Evolutionary conservation across 2,888 invertebrate species (phyloP), one percentile per base, ranked within the genome.

Genomic region (Biston stratarius): DNA sequence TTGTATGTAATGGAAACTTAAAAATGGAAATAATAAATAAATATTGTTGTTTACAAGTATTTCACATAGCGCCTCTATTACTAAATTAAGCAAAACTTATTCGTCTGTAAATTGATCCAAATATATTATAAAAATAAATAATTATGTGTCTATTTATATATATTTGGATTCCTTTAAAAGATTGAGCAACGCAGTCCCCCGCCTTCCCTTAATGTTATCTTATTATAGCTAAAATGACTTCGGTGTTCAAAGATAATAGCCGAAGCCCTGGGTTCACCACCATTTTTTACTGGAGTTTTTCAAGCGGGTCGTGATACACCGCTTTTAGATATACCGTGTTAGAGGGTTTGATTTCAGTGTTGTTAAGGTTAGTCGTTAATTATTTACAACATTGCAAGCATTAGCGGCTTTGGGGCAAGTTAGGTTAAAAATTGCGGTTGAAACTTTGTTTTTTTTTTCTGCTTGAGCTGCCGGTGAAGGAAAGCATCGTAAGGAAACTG

Each of bases 161-260:
- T 24, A 2, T 24, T 24, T 24, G 24, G 24, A 3, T 2, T 24
- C 24, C 24, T 24, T 24, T 3, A 24, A 24, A 24, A 24, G 72
- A 84, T 93, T 91, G 88, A 84, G 84, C 48, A 69, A 53, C 86
- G 6, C 72, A 81, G 84, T 7, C 38, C 70, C 45, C 48, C 76
- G 77, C 81, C 87, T 86, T 88, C 86, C 88, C 88, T 90, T 93
- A 94, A 93, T 92, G 91, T 94, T 93, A 94, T 94, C 94, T 94
- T 94, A 94, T 94, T 94, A 94, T 89, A 89, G 91, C 91, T 94
- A 94, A 94, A 94, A 94, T 94, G 93, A 94, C 91, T 94, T 93
- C 84, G 93, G 92, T 94, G 94, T 93, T 92, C 89, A 83, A 81
- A 94, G 92, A 94, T 94, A 94, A 93, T 92, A 90, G 90, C 82